Percentiles rank a stretch among this genome's conserved stretches.
Evolutionary conservation across 35 echinoderm and acorn worm genomes (phyloP).

Genomic region (Apostichopus parvimensis): DNA sequence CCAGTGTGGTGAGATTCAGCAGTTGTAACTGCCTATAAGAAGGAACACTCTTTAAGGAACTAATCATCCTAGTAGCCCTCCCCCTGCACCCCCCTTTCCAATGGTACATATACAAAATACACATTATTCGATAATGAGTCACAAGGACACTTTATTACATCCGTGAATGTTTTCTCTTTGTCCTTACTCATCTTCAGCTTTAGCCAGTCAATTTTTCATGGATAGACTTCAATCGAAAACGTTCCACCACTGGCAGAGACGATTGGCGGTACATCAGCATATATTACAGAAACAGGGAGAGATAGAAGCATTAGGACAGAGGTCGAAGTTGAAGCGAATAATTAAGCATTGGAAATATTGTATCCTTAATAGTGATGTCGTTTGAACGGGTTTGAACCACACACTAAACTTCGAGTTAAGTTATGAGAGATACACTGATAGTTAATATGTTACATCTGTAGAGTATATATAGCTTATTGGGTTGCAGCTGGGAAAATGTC

Average conservation of each 20-base stretch:
- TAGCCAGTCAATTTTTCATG: constrained; percentile 32
- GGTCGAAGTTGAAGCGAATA: constrained; percentile 38
- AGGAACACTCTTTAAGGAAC: too few relatives aligned
- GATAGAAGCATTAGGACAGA: not conserved
- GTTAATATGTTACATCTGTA: too few relatives aligned
- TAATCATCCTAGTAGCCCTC: too few relatives aligned
- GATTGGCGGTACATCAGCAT: constrained; percentile 5
- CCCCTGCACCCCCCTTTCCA: not conserved
- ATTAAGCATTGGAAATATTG: constrained; percentile 42
- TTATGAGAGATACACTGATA: too few relatives aligned
- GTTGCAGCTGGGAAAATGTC: too few relatives aligned
- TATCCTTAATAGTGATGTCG: constrained; percentile 1
- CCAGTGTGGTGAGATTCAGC: too few relatives aligned
- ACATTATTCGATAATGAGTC: not conserved
- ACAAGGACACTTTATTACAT: not conserved
- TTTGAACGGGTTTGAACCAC: too few relatives aligned
- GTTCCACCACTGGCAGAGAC: constrained; percentile 26
- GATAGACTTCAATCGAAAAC: constrained; percentile 1
- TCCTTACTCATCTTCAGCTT: not conserved
- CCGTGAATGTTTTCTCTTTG: not conserved
- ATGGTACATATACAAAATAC: not conserved
- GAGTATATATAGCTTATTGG: too few relatives aligned
- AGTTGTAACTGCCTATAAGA: too few relatives aligned
- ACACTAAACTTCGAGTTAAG: too few relatives aligned
- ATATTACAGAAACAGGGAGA: constrained; percentile 45